A percentile compares a stretch with the other conserved stretches of the same genome.
Evolutionary conservation across 1,140 invertebrate genomes (phyloP).

Genomic region (Acromyrmex charruanus): DNA sequence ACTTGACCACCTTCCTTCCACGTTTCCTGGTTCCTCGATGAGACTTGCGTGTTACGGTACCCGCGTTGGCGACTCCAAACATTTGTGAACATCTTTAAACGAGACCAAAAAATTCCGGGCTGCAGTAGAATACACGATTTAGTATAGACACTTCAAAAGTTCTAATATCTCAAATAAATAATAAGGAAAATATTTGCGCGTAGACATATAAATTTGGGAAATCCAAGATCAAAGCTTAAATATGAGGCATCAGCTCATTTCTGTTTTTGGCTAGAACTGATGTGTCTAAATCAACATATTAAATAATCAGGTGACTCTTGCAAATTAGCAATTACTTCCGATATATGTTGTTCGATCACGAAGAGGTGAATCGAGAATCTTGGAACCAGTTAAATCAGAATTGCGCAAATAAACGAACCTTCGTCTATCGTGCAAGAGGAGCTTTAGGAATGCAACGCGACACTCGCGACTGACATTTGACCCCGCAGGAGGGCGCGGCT

Average conservation of each 20-base stretch:
- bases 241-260: neutral
- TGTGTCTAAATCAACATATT: neutral
- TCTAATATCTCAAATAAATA: neutral
- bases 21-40: conserved; percentile 55
- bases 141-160: neutral
- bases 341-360: neutral
- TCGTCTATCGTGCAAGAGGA: conserved; percentile 55
- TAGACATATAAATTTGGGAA: neutral
- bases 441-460: conserved; percentile 81
- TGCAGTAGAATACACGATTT: neutral
- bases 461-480: conserved; percentile 83
- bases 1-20: conserved; percentile 57
- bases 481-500: conserved; percentile 80
- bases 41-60: conserved; percentile 18
- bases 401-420: conserved; percentile 50
- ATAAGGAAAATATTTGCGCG: neutral
- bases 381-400: conserved; percentile 2
- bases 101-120: neutral
- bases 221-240: neutral
- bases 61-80: neutral
- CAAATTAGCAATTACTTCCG: neutral
- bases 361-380: neutral
- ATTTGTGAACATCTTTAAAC: neutral
- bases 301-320: neutral
- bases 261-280: conserved; percentile 2